A percentile compares a stretch with the other conserved stretches of the same genome.
These are phyloP conservation scores for Tridacna crocea DNA, from an alignment of 2,888 invertebrate species.

Conservation along the genomic window DNA sequence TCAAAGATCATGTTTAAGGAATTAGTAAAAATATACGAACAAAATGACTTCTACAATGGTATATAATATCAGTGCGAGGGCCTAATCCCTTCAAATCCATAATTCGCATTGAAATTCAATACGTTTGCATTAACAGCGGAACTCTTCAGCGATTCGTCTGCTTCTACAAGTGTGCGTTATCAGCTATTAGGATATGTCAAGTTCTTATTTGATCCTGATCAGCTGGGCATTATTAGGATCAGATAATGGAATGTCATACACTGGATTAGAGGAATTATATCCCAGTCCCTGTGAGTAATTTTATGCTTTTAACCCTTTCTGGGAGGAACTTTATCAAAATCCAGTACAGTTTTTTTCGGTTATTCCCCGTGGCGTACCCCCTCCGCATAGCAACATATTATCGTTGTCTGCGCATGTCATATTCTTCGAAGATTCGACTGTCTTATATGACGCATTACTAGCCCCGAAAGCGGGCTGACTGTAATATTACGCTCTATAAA, in stretches of 20 bases:
- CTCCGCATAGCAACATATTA: too few relatives aligned
- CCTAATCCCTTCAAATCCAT: constrained; percentile 5
- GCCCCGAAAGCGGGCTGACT: too few relatives aligned
- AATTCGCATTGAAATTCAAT: neutral
- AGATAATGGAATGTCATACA: constrained; percentile 6
- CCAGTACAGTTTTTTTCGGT: too few relatives aligned
- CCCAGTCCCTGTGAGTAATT: too few relatives aligned
- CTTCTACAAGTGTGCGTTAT: constrained; percentile 20
- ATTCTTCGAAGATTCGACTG: too few relatives aligned
- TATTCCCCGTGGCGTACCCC: too few relatives aligned
- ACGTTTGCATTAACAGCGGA: neutral
- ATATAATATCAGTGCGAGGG: constrained; percentile 15
- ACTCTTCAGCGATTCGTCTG: constrained; percentile 4
- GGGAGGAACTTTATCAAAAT: too few relatives aligned
- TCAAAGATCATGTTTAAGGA: constrained; percentile 59
- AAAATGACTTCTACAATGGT: constrained; percentile 24
- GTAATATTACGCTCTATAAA: too few relatives aligned
- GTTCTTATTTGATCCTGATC: constrained; percentile 21
- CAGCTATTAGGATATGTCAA: constrained; percentile 26
- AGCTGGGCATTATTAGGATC: constrained; percentile 1
- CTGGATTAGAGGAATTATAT: too few relatives aligned
- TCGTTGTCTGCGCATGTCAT: too few relatives aligned
- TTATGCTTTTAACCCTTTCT: too few relatives aligned
- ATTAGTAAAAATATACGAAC: constrained; percentile 47
- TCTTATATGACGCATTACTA: too few relatives aligned